Base-by-base conservation (phyloP, 1,140 invertebrate species). In the Asobara japonica region DNA sequence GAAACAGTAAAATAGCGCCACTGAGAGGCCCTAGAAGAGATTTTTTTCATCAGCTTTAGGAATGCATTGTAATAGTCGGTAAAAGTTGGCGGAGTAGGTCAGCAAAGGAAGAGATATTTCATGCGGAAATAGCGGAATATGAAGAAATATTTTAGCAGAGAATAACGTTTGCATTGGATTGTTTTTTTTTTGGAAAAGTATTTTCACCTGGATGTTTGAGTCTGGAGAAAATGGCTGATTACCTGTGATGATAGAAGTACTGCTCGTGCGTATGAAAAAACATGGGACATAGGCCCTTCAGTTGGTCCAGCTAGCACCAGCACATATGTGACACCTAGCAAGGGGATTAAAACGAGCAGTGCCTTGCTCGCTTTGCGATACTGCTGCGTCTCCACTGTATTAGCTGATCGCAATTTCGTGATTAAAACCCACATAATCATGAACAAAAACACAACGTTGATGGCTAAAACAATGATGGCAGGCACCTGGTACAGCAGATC, bases 361-460 rank as follows among this genome's bases (percentile, higher is more conserved):
- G 95, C 95, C 85, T 97, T 97, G 0, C 94, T 94, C 0, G 95
- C 95, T 84, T 97, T 97, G 48, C 94, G 88, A 83, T 95, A 95
- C 82, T 97, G 95, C 75, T 95, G 93, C 0, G 94, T 96, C 85
- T 97, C 95, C 20, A 92, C 88, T 0, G 91, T 95, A 77, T 95
- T 96, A 6, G 95, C 93, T 2, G 95, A 96, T 61, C 95, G 90
- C 11, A 97, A 88, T 82, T 98, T 97, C 7, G 96, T 98, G 77
- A 98, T 96, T 51, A 98, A 88, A 18, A 95, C 95, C 94, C 95
- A 96, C 93, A 98, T 97, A 76, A 98, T 97, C 84, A 93, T 93
- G 76, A 93, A 89, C 25, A 98, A 91, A 85, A 98, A 97, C 66
- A 96, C 88, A 1, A 96, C 89, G 83, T 98, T 98, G 29, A 95